Base-by-base conservation (phyloP, 2,888 invertebrate genomes). In the Thecophora atra region DNA sequence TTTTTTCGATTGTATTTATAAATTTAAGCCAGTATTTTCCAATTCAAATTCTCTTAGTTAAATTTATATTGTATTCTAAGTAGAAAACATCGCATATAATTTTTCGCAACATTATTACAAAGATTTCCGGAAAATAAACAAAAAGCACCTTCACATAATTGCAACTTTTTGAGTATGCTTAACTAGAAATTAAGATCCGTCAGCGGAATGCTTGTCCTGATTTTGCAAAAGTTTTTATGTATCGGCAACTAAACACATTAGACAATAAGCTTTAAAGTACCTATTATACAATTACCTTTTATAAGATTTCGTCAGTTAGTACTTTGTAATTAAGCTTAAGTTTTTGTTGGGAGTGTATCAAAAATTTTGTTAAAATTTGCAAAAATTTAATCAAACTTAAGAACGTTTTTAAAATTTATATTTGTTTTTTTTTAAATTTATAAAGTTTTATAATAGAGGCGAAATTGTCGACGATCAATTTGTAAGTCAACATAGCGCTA, bases 221-320 rank as follows among this genome's bases (percentile, higher is more conserved):
- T 8, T n/a, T 54, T 21, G 4, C 1, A 26, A 26, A n/a, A 2
- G n/a, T 37, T 37, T 37, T 63, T 30, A 63, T 30, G 11, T 19
- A 37, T 63, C 19, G 19, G 28, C 58, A 58, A 58, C 24, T 24
- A 15, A 58, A 24, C 26, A 58, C n/a, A 17, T 37, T 63, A 17
- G 52, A 63, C 28, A 19, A 70, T 37, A 70, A 63, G 62, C 62
- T 70, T 70, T 63, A 70, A 70, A 70, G 63, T 47, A 60, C 28
- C n/a, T n/a, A n/a, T 17, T 56, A 6, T 56, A 37, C 37, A 58
- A 44, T 69, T 69, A 58, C 47, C 30, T 69, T 60, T 70, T 63
- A 62, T 28, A 70, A 28, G 21, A 70, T 70, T 69, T 69, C 19
- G 26, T 51, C 37, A 37, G 15, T 37, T 21, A n/a, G n/a, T 63